phyloP scores from a whole-genome alignment of 2,888 invertebrate genomes.

The Sinohyriopsis cumingii region DNA sequence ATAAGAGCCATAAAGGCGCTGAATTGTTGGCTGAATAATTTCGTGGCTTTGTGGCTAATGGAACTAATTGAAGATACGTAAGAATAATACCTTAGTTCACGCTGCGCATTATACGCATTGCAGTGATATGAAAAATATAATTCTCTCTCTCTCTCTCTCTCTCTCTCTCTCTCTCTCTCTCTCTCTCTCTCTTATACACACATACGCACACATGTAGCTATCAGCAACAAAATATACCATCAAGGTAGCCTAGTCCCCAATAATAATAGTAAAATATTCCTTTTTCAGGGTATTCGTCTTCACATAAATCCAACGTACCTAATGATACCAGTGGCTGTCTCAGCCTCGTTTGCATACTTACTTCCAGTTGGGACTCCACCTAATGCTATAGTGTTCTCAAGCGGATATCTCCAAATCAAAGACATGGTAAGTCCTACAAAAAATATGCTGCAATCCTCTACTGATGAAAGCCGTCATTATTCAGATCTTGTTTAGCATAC shows the following conservation, averaged over 20 bases:
- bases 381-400: slow-evolving; percentile 90
- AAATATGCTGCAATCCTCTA: background rate
- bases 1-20: too few species aligned
- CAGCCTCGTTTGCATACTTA: slow-evolving; percentile 92
- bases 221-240: too few species aligned
- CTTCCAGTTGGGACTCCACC: slow-evolving; percentile 96
- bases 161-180: slow-evolving; percentile 2
- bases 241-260: too few species aligned
- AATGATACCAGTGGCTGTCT: slow-evolving; percentile 90
- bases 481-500: background rate
- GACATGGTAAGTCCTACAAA: slow-evolving; percentile 68
- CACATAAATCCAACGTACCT: slow-evolving; percentile 89
- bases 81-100: too few species aligned
- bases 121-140: too few species aligned
- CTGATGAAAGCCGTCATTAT: background rate
- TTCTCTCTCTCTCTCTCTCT: too few species aligned
- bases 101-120: too few species aligned
- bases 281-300: slow-evolving; percentile 49
- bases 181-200: slow-evolving; percentile 6
- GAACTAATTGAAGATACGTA: too few species aligned
- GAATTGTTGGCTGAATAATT: too few species aligned
- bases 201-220: too few species aligned
- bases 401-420: slow-evolving; percentile 68
- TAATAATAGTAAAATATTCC: background rate
- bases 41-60: too few species aligned